These are phyloP conservation scores for Tympanuchus pallidicinctus DNA, from an alignment of 2,113 vertebrate species.

Conservation along the genomic window DNA sequence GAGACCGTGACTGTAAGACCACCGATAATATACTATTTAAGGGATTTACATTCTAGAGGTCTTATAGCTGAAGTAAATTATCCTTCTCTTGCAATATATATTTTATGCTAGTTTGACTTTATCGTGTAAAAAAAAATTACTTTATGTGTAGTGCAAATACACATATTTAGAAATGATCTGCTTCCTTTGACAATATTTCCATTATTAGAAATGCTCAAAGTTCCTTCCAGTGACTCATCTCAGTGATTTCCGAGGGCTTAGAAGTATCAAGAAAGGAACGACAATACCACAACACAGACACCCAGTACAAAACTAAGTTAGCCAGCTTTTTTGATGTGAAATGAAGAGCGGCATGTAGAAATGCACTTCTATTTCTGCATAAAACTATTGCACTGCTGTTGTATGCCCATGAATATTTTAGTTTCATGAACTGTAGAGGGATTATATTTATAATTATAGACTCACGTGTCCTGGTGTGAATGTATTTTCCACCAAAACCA, in stretches of 20 bases:
- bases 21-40: not conserved
- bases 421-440: not conserved
- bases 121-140: not conserved
- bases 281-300: not conserved
- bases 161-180: not conserved
- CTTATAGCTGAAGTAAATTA: not conserved
- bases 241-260: not conserved
- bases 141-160: not conserved
- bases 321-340: not conserved
- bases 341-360: not conserved
- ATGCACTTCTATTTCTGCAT: constrained; percentile 37
- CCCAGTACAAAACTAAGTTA: not conserved
- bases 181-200: not conserved
- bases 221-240: constrained; percentile 14
- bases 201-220: constrained; percentile 12
- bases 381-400: not conserved
- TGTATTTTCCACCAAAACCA: not conserved
- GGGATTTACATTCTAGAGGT: not conserved
- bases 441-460: constrained; percentile 24
- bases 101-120: not conserved
- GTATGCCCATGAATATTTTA: not conserved
- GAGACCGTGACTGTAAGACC: not conserved
- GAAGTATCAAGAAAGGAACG: not conserved
- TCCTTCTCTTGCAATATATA: not conserved
- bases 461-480: not conserved